Percentiles rank a stretch among this genome's conserved stretches.
Evolutionary conservation across 30 jellyfish, hydroid and myxozoan genomes (phyloP).

Genomic region (Rhopilema esculentum): DNA sequence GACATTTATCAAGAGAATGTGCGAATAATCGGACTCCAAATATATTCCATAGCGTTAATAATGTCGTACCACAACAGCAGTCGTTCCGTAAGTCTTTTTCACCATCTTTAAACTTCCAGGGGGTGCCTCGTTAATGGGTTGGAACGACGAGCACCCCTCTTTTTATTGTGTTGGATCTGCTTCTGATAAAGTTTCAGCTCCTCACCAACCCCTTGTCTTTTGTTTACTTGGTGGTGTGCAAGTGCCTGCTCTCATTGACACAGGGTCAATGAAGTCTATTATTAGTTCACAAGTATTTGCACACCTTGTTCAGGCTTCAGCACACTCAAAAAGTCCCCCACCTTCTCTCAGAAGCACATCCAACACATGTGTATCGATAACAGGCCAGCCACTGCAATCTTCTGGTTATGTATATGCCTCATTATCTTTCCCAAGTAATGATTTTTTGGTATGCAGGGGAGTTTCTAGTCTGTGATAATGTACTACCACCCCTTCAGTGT

Average conservation of each 20-base stretch:
- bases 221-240: conserved; percentile 4
- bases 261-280: conserved; percentile 20
- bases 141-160: conserved; percentile 34
- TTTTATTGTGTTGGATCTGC: conserved; percentile 10
- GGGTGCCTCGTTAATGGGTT: conserved; percentile 36
- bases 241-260: conserved; percentile 26
- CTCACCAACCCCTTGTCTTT: conserved; percentile 5
- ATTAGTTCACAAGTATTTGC: conserved; percentile 23
- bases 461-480: conserved; percentile 33
- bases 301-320: conserved; percentile 8
- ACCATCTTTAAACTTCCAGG: conserved; percentile 17
- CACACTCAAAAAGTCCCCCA: conserved; percentile 9
- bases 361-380: conserved; percentile 11
- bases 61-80: conserved; percentile 5
- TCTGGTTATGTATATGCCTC: conserved; percentile 19
- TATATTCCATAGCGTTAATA: conserved; percentile 2
- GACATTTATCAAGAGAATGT: conserved; percentile 13
- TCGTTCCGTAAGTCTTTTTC: conserved; percentile 5
- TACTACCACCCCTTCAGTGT: conserved; percentile 37
- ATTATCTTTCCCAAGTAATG: conserved; percentile 21
- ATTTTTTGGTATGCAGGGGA: conserved; percentile 15
- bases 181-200: conserved; percentile 8
- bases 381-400: conserved; percentile 42
- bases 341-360: conserved; percentile 9
- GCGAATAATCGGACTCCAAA: conserved; percentile 19